Evolutionary conservation across 2,113 vertebrate species (phyloP).

Genomic region (Macquaria australasica): DNA sequence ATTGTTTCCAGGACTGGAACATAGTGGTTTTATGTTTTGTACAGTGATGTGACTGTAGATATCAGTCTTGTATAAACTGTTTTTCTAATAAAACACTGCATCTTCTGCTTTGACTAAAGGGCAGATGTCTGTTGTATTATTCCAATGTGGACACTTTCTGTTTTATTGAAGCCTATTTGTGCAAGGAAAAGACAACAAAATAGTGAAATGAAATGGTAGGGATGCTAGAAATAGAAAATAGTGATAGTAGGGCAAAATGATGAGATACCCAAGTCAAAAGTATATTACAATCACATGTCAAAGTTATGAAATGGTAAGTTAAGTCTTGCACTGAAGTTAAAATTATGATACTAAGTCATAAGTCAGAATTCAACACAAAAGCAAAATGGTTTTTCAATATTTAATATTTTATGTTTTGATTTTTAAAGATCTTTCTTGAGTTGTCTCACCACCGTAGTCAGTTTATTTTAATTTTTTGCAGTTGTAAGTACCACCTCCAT

Average conservation of each 20-base stretch:
- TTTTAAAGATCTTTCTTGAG: not conserved
- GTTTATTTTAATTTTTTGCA: not conserved
- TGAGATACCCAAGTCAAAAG: too few relatives aligned
- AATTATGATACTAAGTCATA: not conserved
- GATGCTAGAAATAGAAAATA: not conserved
- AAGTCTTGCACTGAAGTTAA: not conserved
- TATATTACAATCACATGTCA: too few relatives aligned
- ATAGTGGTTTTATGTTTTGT: slow-evolving; percentile 58
- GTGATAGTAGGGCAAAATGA: not conserved
- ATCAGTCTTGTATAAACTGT: slow-evolving; percentile 23
- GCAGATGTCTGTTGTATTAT: not conserved
- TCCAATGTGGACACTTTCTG: not conserved
- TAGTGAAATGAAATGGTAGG: not conserved
- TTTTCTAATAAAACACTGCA: slow-evolving; percentile 56
- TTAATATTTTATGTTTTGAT: not conserved
- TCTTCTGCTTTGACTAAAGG: not conserved
- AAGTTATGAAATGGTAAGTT: not conserved
- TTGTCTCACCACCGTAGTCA: not conserved
- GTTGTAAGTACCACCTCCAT: not conserved
- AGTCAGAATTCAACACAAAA: not conserved
- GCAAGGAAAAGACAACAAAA: not conserved
- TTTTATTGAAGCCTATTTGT: not conserved
- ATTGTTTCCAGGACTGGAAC: not conserved
- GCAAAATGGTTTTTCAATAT: not conserved
- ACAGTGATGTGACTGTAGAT: slow-evolving; percentile 31